phyloP scores from a whole-genome alignment of 2,888 invertebrate genomes.

The Tanytarsus gracilentus region DNA sequence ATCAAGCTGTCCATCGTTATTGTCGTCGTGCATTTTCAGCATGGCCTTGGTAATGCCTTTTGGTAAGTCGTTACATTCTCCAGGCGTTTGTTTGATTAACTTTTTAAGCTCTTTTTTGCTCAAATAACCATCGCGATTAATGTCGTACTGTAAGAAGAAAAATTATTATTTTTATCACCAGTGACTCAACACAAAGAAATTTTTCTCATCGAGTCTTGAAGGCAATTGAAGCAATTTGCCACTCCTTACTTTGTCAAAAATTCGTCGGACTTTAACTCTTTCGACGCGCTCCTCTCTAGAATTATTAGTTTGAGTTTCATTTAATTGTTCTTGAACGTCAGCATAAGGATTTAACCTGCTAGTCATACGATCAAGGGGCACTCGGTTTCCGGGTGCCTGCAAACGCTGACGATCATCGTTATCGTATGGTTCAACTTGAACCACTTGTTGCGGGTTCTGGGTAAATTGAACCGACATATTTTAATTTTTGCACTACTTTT shows the following conservation, averaged over 20 bases:
- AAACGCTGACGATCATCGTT: slow-evolving; percentile 12
- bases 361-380: slow-evolving; percentile 25
- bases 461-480: slow-evolving; percentile 21
- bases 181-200: no score
- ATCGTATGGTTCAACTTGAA: slow-evolving; percentile 2
- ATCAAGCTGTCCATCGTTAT: slow-evolving; percentile 54
- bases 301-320: slow-evolving; percentile 16
- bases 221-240: not conserved
- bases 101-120: slow-evolving; percentile 53
- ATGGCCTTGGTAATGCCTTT: slow-evolving; percentile 57
- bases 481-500: not conserved
- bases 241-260: slow-evolving; percentile 22
- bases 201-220: no score
- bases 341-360: slow-evolving; percentile 20
- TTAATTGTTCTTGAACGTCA: slow-evolving; percentile 21
- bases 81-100: slow-evolving; percentile 36
- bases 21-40: slow-evolving; percentile 54
- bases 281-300: slow-evolving; percentile 25
- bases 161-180: not conserved
- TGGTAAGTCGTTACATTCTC: slow-evolving; percentile 53
- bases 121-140: slow-evolving; percentile 60
- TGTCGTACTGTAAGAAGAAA: slow-evolving; percentile 54
- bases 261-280: not conserved
- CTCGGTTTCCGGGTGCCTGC: not conserved
- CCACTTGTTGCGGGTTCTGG: slow-evolving; percentile 13